Evolutionary conservation across 92 coral and sea anemone genomes (phyloP), one percentile per base, ranked within the genome.

Genomic region (Actinernus sp.): DNA sequence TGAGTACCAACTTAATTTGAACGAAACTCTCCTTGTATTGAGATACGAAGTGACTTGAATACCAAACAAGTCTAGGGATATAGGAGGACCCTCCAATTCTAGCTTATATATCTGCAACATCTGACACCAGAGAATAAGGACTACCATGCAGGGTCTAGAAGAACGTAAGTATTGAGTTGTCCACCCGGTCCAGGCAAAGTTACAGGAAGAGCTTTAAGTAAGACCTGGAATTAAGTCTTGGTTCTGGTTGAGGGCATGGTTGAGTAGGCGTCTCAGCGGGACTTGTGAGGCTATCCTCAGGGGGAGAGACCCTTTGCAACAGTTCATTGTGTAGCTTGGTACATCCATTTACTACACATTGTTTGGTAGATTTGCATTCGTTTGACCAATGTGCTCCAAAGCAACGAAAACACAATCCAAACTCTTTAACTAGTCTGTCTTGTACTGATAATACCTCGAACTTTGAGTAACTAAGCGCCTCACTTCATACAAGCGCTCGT

Each of bases 291-390:
- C n/a, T n/a, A n/a, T n/a, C n/a, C n/a, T n/a, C n/a, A n/a, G n/a
- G n/a, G n/a, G 16, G 49, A 19, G 6, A 22, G 19, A 24, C 12
- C 8, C 9, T 57, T 14, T 66, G 65, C 20, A 69, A 58, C 76
- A 55, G 29, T 58, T 55, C 76, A 56, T 69, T 55, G 76, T 69
- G 65, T 41, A 56, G 56, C 53, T 46, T 69, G 20, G 76, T 55
- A 37, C 88, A 81, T n/a, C 88, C 83, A 46, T 65, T 60, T 1
- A 51, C 59, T 13, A 31, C 55, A 64, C 88, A 73, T 56, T 45
- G 74, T 20, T 73, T 81, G 23, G 14, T 30, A 12, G 30, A 12
- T 2, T 20, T 22, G 37, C n/a, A n/a, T n/a, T n/a, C n/a, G n/a
- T n/a, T n/a, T n/a, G n/a, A n/a, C n/a, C n/a, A n/a, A n/a, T n/a